Evolutionary conservation across 2,797 vertebrate genomes (phyloP), one percentile per base, ranked within the genome.

Genomic region (Tokudaia tokunoshimensis): DNA sequence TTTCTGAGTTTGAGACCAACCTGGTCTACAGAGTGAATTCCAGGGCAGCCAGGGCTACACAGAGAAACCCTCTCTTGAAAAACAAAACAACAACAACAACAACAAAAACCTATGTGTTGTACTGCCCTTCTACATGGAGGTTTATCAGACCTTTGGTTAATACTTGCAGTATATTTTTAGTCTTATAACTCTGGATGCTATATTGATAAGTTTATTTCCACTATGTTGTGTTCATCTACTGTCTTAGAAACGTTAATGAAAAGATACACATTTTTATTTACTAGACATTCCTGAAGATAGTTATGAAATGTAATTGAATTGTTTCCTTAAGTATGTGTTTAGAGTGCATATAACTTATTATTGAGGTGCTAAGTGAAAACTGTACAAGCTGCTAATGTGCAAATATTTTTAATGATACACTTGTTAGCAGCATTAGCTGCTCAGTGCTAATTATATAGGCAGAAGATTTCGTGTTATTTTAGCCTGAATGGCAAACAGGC

Each of bases 351-450:
- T 85, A 95, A 84, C 67, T 92, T 76, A 41, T 95, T 79, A 91
- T 83, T 52, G 96, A 96, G 65, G 87, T 97, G 72, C 52, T 97
- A 90, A 97, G 91, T 96, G 83, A 95, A 5, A 97, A 94, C 92
- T 89, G 34, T 88, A 92, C 63, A 92, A 76, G 75, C 96, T 80
- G 88, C 87, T 94, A 52, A 74, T 92, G 70, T 90, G 75, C 44
- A 94, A 93, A 96, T 80, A 52, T 57, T 95, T 96, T 91, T 95
- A 97, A 95, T 95, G 87, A 83, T 94, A 92, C 47, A 26, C 78
- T 92, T 95, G 78, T 86, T 97, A 95, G 67, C 94, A 91, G 87
- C 59, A 90, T 92, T 96, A 89, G 80, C 88, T 97, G 55, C 90
- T 96, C 15, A 59, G 61, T 74, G 65, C 89, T 97, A 75, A 95